Conservation (phyloP, 2,113 vertebrate genomes). For the Etheostoma spectabile region DNA sequence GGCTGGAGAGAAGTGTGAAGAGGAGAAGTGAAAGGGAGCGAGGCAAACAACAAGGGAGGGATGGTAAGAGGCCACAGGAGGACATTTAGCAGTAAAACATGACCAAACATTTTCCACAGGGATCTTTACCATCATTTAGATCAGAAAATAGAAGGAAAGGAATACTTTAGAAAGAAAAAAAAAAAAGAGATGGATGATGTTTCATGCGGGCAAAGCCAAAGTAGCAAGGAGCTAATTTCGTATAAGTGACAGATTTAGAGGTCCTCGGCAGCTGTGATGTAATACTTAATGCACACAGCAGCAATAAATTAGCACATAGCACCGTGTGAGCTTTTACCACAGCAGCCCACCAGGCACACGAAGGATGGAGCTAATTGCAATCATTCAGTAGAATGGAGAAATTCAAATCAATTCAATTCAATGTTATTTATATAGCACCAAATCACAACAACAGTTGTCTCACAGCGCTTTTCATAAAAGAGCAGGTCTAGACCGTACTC, state of each 20-base stretch:
- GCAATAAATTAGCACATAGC: constrained; percentile 66
- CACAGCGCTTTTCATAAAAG: too few species aligned
- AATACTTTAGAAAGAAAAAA: background rate
- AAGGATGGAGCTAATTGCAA: constrained; percentile 43
- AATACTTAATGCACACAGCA: constrained; percentile 67
- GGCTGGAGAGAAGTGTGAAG: background rate
- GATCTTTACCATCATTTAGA: background rate
- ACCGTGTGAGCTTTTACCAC: constrained; percentile 28
- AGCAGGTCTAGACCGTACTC: too few species aligned
- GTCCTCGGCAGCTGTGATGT: constrained; percentile 63
- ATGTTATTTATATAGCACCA: too few species aligned
- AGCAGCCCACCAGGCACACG: constrained; percentile 6
- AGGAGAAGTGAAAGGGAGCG: background rate
- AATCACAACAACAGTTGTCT: too few species aligned
- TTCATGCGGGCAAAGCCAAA: constrained; percentile 23
- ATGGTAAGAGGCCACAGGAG: background rate
- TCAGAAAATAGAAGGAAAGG: constrained; percentile 2
- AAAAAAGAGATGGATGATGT: constrained; percentile 13
- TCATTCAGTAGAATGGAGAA: constrained; percentile 23
- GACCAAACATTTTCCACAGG: constrained; percentile 5
- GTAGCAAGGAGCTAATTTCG: constrained; percentile 37
- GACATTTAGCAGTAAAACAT: background rate
- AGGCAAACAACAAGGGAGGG: background rate
- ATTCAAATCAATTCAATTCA: too few species aligned
- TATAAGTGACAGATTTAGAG: constrained; percentile 67